Conservation (phyloP, 2,113 vertebrate genomes). For the Lophotis ruficrista region DNA sequence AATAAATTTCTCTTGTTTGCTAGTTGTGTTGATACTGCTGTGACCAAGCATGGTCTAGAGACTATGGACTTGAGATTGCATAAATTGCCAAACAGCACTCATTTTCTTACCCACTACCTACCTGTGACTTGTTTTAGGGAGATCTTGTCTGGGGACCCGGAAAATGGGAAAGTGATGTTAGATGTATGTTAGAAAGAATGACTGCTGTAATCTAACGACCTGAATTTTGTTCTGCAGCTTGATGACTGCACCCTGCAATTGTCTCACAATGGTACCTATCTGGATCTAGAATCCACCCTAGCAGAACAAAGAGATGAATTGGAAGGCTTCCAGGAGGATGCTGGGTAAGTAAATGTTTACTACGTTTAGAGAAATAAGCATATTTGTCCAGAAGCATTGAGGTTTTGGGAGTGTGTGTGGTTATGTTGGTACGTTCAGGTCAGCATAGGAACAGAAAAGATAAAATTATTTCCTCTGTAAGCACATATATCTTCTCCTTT, state of each 20-base stretch:
- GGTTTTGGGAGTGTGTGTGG: neutral
- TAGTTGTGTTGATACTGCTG: neutral
- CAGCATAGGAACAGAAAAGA: neutral
- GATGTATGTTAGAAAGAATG: neutral
- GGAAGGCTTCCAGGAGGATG: constrained; percentile 94
- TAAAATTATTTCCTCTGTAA: neutral
- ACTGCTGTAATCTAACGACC: neutral
- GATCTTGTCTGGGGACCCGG: neutral
- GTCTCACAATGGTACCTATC: constrained; percentile 94
- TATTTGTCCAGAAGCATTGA: neutral
- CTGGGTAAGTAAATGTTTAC: constrained; percentile 85
- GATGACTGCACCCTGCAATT: constrained; percentile 95
- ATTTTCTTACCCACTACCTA: neutral
- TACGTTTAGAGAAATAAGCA: neutral
- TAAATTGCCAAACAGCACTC: neutral
- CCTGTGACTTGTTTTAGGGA: neutral
- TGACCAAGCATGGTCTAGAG: neutral
- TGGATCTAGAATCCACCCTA: constrained; percentile 95
- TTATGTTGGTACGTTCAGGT: neutral
- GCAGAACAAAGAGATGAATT: constrained; percentile 93
- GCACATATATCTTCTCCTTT: neutral
- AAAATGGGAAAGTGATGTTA: neutral
- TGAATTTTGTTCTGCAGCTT: constrained; percentile 77
- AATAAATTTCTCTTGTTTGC: neutral
- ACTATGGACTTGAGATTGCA: neutral